Conservation (phyloP, 2,113 vertebrate genomes). For the Pleuronectes platessa region DNA sequence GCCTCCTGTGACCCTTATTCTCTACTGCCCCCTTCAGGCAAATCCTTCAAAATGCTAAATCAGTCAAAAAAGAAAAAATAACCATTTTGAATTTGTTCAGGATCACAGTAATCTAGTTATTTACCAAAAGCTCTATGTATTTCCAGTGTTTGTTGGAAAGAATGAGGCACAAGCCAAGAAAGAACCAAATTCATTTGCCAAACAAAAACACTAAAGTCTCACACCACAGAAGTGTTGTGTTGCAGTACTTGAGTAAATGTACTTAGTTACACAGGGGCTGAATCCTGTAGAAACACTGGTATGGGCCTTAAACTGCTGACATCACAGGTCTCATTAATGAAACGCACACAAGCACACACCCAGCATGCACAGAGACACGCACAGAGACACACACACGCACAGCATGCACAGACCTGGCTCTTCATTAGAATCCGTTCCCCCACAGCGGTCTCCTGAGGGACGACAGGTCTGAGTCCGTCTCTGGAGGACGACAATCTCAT, state of each 20-base stretch:
- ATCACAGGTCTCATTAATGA: conserved; percentile 36
- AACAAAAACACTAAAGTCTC: background rate
- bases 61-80: too few species aligned
- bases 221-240: background rate
- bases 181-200: too few species aligned
- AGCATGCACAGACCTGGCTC: conserved; percentile 50
- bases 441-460: conserved; percentile 70
- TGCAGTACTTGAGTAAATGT: background rate
- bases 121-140: too few species aligned
- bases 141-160: too few species aligned
- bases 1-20: too few species aligned
- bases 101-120: too few species aligned
- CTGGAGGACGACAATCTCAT: conserved; percentile 44
- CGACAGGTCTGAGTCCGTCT: conserved; percentile 22
- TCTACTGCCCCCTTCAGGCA: too few species aligned
- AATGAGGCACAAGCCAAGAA: too few species aligned
- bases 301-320: conserved; percentile 12
- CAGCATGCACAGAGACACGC: background rate
- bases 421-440: conserved; percentile 63
- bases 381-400: conserved; percentile 30
- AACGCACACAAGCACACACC: conserved; percentile 16
- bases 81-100: too few species aligned
- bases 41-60: too few species aligned
- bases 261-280: background rate
- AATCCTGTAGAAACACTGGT: background rate